Base-by-base conservation (phyloP, 2,113 vertebrate genomes). In the Equus przewalskii region DNA sequence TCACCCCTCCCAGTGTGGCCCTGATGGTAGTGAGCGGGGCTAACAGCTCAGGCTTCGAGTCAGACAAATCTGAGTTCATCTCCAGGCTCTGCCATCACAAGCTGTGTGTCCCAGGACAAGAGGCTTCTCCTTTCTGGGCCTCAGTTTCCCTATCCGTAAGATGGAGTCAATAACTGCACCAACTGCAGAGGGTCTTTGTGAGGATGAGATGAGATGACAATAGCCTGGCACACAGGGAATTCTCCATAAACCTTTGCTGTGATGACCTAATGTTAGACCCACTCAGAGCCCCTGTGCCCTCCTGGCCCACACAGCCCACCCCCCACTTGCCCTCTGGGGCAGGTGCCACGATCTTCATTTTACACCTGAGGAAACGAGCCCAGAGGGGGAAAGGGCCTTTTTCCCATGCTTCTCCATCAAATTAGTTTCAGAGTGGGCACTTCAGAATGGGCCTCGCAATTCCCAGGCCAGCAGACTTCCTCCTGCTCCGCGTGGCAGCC, bases 391-490 rank as follows among this genome's bases (percentile, higher is more conserved):
- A 80, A 51, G 21, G 19, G 7, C 69, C 21, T 76, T 79, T 82
- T 54, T 14, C 67, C 67, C 86, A 51, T 16, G 72, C 26, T 58
- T 44, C 90, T 76, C 80, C 88, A 83, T 54, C 94, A 76, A 75
- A 80, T 93, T 86, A 64, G 33, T 92, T 75, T 69, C 0, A 0
- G 79, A 95, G 89, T 7, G 44, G 46, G 64, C 58, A 13, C 90
- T 95, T 81, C 72, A 88, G 92, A 91, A 81, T 3, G 72, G 58
- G 51, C 51, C 72, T 76, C 33, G 14, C 9, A 9, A 14, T 51
- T 73, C 87, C 95, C 89, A 78, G 60, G 78, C 91, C 85, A 10
- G 81, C 70, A 28, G 86, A 22, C 80, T 79, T 81, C 67, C 83
- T 76, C 64, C 58, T 0, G 56, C 62, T 73, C 81, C 5, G 1